phyloP scores from a whole-genome alignment of 2,797 vertebrate genomes.

The Rhinatrema bivittatum region DNA sequence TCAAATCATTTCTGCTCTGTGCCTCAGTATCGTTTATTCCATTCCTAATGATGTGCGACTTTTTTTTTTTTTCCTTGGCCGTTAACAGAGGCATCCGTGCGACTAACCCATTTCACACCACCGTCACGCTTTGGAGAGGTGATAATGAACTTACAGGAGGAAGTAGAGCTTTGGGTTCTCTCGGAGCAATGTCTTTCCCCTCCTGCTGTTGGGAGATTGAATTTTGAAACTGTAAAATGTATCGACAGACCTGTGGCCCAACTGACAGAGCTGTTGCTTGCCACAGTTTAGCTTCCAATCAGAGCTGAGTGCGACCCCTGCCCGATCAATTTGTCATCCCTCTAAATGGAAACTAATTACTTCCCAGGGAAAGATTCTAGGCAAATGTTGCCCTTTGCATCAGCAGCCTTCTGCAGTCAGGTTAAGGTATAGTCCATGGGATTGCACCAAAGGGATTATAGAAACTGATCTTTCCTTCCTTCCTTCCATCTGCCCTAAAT shows the following conservation, averaged over 20 bases:
- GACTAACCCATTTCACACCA: slow-evolving; percentile 70
- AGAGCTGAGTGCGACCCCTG: slow-evolving; percentile 58
- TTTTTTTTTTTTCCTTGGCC: slow-evolving; percentile 55
- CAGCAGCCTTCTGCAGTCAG: slow-evolving; percentile 36
- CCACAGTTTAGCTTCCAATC: slow-evolving; percentile 59
- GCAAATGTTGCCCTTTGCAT: slow-evolving; percentile 45
- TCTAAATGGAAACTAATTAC: slow-evolving; percentile 78
- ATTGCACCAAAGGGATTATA: slow-evolving; percentile 13
- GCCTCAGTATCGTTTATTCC: slow-evolving; percentile 84
- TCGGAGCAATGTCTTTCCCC: slow-evolving; percentile 43
- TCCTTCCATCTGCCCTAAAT: slow-evolving; percentile 8
- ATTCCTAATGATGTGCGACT: slow-evolving; percentile 78
- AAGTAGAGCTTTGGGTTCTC: slow-evolving; percentile 46
- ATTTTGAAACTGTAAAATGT: slow-evolving; percentile 61
- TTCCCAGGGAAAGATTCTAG: slow-evolving; percentile 62
- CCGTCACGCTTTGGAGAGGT: slow-evolving; percentile 58
- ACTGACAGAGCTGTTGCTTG: slow-evolving; percentile 50
- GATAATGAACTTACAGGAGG: slow-evolving; percentile 65
- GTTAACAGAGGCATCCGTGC: slow-evolving; percentile 70
- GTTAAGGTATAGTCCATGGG: slow-evolving; percentile 36
- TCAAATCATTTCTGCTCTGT: slow-evolving; percentile 93
- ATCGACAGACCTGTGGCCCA: slow-evolving; percentile 52
- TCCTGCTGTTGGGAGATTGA: slow-evolving; percentile 58
- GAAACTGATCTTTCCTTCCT: slow-evolving; percentile 14
- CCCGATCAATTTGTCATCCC: slow-evolving; percentile 72